Percentiles rank a stretch among this genome's conserved stretches.
These are phyloP conservation scores for Drosophila neocordata DNA, from an alignment of 1,140 invertebrate species.

Conservation along the genomic window DNA sequence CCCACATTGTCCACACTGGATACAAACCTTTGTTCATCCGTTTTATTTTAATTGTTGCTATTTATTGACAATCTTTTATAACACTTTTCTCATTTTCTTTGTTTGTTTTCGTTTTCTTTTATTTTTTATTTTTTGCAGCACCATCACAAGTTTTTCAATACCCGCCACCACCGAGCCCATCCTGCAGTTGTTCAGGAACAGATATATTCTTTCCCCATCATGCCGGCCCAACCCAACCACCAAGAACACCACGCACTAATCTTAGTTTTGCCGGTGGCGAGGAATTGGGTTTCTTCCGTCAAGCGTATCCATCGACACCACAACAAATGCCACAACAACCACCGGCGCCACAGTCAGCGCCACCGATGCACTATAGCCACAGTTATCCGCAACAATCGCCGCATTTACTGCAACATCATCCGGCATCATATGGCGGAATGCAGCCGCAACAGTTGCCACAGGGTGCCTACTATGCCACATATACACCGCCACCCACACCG, in stretches of 20 bases:
- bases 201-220: slow-evolving; percentile 75
- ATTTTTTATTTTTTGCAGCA: slow-evolving; percentile 51
- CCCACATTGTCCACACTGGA: slow-evolving; percentile 64
- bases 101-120: not conserved
- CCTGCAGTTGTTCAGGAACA: slow-evolving; percentile 65
- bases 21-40: slow-evolving; percentile 36
- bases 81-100: not conserved
- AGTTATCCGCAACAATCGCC: slow-evolving; percentile 66
- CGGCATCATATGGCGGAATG: slow-evolving; percentile 44
- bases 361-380: slow-evolving; percentile 73
- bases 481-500: slow-evolving; percentile 79
- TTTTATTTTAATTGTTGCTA: slow-evolving; percentile 51
- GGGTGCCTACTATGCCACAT: slow-evolving; percentile 65
- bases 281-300: slow-evolving; percentile 73
- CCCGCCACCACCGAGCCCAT: slow-evolving; percentile 78
- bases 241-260: slow-evolving; percentile 73
- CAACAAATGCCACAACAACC: slow-evolving; percentile 65
- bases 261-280: slow-evolving; percentile 72
- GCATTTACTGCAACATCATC: slow-evolving; percentile 63
- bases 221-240: slow-evolving; percentile 48
- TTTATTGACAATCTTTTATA: slow-evolving; percentile 29
- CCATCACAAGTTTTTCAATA: slow-evolving; percentile 76
- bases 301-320: slow-evolving; percentile 67
- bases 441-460: slow-evolving; percentile 20
- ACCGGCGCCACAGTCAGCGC: slow-evolving; percentile 72